phyloP scores from a whole-genome alignment of 2,113 vertebrate species.

The Pollimyrus isidori region DNA sequence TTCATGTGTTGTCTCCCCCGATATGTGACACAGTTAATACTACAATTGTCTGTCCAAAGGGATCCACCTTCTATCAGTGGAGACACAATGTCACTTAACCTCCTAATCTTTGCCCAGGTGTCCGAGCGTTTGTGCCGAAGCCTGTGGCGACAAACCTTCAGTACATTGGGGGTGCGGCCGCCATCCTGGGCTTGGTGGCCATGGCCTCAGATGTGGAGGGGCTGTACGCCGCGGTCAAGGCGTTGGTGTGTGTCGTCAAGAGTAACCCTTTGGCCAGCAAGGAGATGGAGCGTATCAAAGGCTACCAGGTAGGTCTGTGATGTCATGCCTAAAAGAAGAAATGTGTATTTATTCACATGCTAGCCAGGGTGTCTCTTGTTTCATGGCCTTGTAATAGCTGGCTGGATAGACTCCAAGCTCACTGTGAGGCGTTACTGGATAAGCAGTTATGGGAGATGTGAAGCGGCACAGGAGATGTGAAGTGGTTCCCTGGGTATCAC shows the following conservation, averaged over 20 bases:
- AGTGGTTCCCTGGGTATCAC: background rate
- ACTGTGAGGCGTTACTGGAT: background rate
- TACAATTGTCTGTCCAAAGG: background rate
- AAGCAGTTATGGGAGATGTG: background rate
- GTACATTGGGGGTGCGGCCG: conserved; percentile 90
- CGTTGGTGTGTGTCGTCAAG: conserved; percentile 93
- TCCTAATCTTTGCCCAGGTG: conserved; percentile 57
- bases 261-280: conserved; percentile 96
- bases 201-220: conserved; percentile 98
- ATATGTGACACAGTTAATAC: background rate
- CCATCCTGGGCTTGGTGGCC: conserved; percentile 92
- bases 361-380: background rate
- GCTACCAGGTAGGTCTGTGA: conserved; percentile 76
- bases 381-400: background rate
- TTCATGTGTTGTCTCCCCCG: background rate
- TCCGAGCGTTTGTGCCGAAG: conserved; percentile 87
- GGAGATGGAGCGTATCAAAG: conserved; percentile 97
- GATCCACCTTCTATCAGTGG: background rate
- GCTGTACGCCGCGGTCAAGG: conserved; percentile 93
- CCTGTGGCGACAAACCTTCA: conserved; percentile 93
- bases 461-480: no score
- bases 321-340: background rate
- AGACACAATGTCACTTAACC: background rate
- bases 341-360: background rate
- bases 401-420: background rate